Evolutionary conservation across 2,797 vertebrate species (phyloP), one percentile per base, ranked within the genome.

Genomic region (Halcyon badia): DNA sequence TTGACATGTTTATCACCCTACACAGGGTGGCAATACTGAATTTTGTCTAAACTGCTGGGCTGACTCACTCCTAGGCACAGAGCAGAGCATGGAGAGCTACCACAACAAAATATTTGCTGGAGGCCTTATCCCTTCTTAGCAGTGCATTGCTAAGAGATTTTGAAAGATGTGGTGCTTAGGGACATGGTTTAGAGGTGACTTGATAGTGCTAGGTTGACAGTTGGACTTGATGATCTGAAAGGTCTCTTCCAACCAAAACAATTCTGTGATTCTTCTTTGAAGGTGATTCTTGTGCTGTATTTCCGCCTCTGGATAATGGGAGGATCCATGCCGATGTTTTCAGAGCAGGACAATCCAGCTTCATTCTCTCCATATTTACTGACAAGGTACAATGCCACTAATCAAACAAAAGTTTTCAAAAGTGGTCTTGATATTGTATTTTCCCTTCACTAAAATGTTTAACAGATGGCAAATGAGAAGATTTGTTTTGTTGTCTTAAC

Each of bases 331-430:
- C 99, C 99, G 5, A 98, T 99, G 80, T 99, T 99, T 96, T 99
- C 99, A 3, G 99, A 99, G 94, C 99, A 99, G 97, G 99, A 99
- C 98, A 99, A 99, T 95, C 99, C 99, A 19, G 99, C 99, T 77
- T 99, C 99, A 14, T 99, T 99, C 98, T 99, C 99, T 1, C 99
- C 99, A 0, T 98, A 99, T 94, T 93, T 99, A 44, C 98, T 99
- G 73, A 99, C 99, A 8, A 99, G 99, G 99, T 99, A 96, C 57
- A 89, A 76, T 92, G 61, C 42, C 48, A 57, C 33, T 89, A 73
- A 82, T 41, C n/a, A 71, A 76, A 65, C 12, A 37, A 8, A 81
- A 82, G 41, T 51, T 79, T 70, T 56, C 26, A 22, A 6, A 94
- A 77, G 13, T 25, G n/a, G 7, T 49, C 48, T 66, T 51, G 44